These are phyloP conservation scores for Diacarnus erythraeanus DNA, from an alignment of 37 sponge, comb jelly and placozoan genomes.

Conservation along the genomic window DNA sequence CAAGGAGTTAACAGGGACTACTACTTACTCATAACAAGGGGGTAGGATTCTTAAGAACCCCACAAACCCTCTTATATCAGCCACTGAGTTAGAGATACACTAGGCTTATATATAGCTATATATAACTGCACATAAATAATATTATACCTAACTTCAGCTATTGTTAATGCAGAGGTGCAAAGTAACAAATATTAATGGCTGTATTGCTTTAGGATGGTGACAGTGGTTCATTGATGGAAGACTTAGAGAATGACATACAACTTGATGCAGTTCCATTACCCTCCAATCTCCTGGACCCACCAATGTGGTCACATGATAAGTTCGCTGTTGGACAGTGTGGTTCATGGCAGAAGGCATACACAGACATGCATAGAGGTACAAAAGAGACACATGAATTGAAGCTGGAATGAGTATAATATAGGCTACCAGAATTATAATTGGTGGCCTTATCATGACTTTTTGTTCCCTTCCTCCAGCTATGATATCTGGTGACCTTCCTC, in stretches of 20 bases:
- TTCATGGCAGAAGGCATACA: conserved; percentile 36
- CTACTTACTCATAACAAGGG: no score
- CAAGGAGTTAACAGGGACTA: no score
- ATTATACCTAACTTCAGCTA: no score
- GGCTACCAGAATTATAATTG: no score
- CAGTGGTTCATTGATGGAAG: conserved; percentile 11
- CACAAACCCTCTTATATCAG: no score
- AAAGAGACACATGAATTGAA: background rate
- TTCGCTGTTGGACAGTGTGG: conserved; percentile 12
- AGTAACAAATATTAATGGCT: background rate
- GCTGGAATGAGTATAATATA: no score
- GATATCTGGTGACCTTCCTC: conserved; percentile 5
- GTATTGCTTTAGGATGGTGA: background rate
- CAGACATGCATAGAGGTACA: conserved; percentile 26
- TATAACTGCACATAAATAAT: no score
- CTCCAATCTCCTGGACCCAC: conserved; percentile 15
- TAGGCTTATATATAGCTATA: no score
- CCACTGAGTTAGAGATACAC: no score
- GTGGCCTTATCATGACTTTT: no score
- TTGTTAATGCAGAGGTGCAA: no score
- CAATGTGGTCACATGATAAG: conserved; percentile 13
- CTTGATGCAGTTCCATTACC: background rate
- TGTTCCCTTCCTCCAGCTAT: conserved; percentile 3
- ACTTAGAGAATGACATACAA: background rate
- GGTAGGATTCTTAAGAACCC: no score